Base-by-base conservation (phyloP, 1,140 invertebrate species). In the Octopus sinensis region DNA sequence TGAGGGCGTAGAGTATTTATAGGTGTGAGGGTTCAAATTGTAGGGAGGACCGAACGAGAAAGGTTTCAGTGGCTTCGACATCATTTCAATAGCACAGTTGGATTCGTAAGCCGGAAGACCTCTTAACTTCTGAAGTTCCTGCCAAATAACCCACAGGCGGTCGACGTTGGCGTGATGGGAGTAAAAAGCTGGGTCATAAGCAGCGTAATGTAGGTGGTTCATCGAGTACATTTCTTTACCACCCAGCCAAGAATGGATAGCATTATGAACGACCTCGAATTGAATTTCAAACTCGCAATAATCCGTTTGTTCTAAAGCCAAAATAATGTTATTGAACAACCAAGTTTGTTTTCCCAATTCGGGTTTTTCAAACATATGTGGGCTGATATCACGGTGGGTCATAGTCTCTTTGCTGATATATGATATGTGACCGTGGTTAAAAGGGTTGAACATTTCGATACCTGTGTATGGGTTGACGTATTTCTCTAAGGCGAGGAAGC, bases 1-100 rank as follows among this genome's bases (percentile, higher is more conserved):
- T 53, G 79, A 56, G 5, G 84, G 84, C 7, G 68, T 62, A 43
- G 84, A 84, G 68, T 84, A 84, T 54, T 83, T 53, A 51, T 83
- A 71, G 5, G 84, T 85, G 5, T 30, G 23, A 10, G 9, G 30
- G 77, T 85, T 85, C 78, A 85, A 78, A 68, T 85, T 85, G 80
- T 83, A 85, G 5, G 84, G 84, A 52, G 54, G 12, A 13, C 84
- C 84, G 76, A 85, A 85, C 76, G 80, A 82, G 81, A 85, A 85
- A 9, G 84, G 84, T 62, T 85, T 85, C 51, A 85, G 51, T 17
- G 84, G 84, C 54, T 80, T 76, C 43, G 62, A 79, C 80, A 83
- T 81, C 71, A 81, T 76, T 54, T 85, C 83, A 43, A 85, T 54
- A 53, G 84, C 84, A 78, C 84, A 85, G 79, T 85, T 83, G 62